Conservation (phyloP, 2,888 invertebrate genomes). For the Lycaena phlaeas region DNA sequence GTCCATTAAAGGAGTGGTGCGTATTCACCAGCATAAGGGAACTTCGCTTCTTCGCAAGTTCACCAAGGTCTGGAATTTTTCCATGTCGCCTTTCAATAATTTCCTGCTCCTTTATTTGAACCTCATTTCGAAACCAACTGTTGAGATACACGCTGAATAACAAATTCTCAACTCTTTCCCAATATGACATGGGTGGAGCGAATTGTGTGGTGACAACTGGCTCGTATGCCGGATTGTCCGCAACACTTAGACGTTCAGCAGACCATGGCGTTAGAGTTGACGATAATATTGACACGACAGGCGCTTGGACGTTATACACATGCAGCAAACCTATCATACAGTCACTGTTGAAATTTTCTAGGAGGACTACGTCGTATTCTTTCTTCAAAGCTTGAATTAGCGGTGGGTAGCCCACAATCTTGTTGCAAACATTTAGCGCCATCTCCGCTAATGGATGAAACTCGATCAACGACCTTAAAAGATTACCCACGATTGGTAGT, state of each 20-base stretch:
- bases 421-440: constrained; percentile 47
- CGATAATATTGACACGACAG: constrained; percentile 71
- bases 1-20: constrained; percentile 73
- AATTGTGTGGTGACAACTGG: constrained; percentile 68
- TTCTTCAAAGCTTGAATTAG: constrained; percentile 42
- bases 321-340: constrained; percentile 76
- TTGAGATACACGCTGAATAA: constrained; percentile 39
- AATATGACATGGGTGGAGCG: constrained; percentile 58
- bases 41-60: constrained; percentile 40
- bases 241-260: constrained; percentile 50
- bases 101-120: constrained; percentile 26
- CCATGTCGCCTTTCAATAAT: constrained; percentile 38
- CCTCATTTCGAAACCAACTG: constrained; percentile 36
- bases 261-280: constrained; percentile 74
- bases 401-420: constrained; percentile 46
- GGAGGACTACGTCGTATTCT: constrained; percentile 75
- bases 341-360: constrained; percentile 77
- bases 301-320: constrained; percentile 62
- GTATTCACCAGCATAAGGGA: constrained; percentile 74
- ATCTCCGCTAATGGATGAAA: constrained; percentile 41
- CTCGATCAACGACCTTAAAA: constrained; percentile 33
- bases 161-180: constrained; percentile 58
- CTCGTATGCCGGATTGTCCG: constrained; percentile 65
- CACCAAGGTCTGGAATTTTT: constrained; percentile 47
- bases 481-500: constrained; percentile 32